A percentile compares a stretch with the other conserved stretches of the same genome.
Conservation (phyloP, 1,140 invertebrate genomes). For the Drosophila sulfurigaster region DNA sequence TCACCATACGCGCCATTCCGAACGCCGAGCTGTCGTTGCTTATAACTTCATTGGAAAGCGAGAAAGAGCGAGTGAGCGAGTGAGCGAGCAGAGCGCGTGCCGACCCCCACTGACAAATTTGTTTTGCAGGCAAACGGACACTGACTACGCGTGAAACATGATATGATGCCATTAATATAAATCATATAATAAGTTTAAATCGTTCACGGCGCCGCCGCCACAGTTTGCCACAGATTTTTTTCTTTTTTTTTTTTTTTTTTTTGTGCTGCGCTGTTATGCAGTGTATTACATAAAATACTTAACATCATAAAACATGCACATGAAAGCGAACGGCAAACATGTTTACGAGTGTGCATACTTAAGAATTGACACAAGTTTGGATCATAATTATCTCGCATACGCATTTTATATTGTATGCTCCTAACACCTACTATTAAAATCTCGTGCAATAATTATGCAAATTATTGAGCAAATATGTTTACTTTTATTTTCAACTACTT, state of each 20-base stretch:
- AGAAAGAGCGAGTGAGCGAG: too few species aligned
- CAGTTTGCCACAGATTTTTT: slow-evolving; percentile 22
- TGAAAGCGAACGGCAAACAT: slow-evolving; percentile 40
- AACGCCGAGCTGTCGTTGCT: slow-evolving; percentile 65
- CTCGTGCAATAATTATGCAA: too few species aligned
- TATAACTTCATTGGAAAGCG: slow-evolving; percentile 77
- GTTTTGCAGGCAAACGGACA: slow-evolving; percentile 77
- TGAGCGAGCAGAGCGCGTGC: slow-evolving; percentile 70
- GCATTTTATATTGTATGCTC: neutral
- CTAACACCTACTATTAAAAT: too few species aligned
- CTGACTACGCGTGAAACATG: slow-evolving; percentile 84
- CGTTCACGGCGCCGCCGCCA: slow-evolving; percentile 58
- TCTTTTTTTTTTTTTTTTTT: too few species aligned
- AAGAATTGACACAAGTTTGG: slow-evolving; percentile 6
- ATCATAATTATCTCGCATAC: slow-evolving; percentile 2
- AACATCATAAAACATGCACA: slow-evolving; percentile 40
- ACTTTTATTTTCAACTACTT: too few species aligned
- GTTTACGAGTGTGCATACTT: slow-evolving; percentile 27
- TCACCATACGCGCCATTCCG: slow-evolving; percentile 37
- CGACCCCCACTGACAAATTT: slow-evolving; percentile 85
- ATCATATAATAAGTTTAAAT: slow-evolving; percentile 79
- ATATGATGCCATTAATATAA: slow-evolving; percentile 84
- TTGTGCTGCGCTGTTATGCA: slow-evolving; percentile 23
- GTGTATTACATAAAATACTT: slow-evolving; percentile 37
- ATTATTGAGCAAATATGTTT: too few species aligned